phyloP scores from a whole-genome alignment of 35 echinoderm and acorn worm genomes.

The Ptychodera flava region DNA sequence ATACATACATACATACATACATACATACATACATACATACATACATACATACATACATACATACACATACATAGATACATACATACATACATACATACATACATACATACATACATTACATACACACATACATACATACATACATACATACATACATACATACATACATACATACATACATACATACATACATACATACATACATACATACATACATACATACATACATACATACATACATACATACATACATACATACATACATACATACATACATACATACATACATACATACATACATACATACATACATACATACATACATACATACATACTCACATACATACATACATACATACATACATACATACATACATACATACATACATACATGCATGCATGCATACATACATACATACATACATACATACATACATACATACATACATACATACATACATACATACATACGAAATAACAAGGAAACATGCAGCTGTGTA shows the following conservation, averaged over 20 bases:
- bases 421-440: no score
- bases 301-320: slow-evolving; percentile 2
- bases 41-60: background rate
- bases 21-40: background rate
- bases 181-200: background rate
- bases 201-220: background rate
- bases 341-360: slow-evolving; percentile 2
- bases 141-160: background rate
- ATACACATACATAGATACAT: background rate
- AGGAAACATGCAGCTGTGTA: no score
- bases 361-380: slow-evolving; percentile 2
- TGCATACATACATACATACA: no score
- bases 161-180: background rate
- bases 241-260: slow-evolving; percentile 2
- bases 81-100: slow-evolving; percentile 2
- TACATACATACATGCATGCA: no score
- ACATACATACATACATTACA: background rate
- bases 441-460: no score
- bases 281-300: slow-evolving; percentile 2
- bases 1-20: slow-evolving; percentile 2
- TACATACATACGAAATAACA: no score
- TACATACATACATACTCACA: background rate
- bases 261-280: background rate
- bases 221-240: slow-evolving; percentile 2
- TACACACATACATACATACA: background rate